Conservation (phyloP, 2,888 invertebrate species). For the Caenorhabditis macrosperma region DNA sequence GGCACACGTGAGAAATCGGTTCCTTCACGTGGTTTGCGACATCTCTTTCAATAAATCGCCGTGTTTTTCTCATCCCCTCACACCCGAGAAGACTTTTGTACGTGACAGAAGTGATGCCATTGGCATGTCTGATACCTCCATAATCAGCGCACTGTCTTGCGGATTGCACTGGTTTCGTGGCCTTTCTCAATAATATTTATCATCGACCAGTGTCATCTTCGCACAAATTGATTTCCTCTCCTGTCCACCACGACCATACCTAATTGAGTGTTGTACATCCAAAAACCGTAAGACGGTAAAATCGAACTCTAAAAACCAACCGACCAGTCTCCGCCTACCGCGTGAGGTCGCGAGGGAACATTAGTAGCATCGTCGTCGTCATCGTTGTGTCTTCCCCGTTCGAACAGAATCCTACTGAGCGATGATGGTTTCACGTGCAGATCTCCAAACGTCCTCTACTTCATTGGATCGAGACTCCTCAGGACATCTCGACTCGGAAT, state of each 20-base stretch:
- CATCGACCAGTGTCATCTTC: constrained; percentile 1
- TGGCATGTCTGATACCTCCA: constrained; percentile 24
- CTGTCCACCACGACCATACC: constrained; percentile 32
- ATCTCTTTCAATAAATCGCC: constrained; percentile 12
- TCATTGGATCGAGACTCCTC: constrained; percentile 13
- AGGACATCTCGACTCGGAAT: constrained; percentile 25
- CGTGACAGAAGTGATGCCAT: constrained; percentile 32
- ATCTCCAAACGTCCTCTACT: constrained; percentile 33
- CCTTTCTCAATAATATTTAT: constrained; percentile 34
- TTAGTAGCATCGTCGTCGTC: constrained; percentile 26
- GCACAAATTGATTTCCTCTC: constrained; percentile 29
- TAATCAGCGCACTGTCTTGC: neutral
- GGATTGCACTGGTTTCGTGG: constrained; percentile 37
- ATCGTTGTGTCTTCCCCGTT: constrained; percentile 19
- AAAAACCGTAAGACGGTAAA: constrained; percentile 42
- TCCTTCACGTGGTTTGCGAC: constrained; percentile 39
- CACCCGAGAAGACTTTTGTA: constrained; percentile 20
- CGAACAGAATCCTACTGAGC: neutral
- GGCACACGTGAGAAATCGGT: neutral
- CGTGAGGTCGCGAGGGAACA: constrained; percentile 29
- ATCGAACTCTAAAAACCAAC: constrained; percentile 56
- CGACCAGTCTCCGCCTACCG: constrained; percentile 34
- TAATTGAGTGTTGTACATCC: constrained; percentile 46
- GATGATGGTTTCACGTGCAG: constrained; percentile 52
- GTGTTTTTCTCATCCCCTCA: constrained; percentile 20